Evolutionary conservation across 2,113 vertebrate genomes (phyloP).

Genomic region (Cettia cetti): DNA sequence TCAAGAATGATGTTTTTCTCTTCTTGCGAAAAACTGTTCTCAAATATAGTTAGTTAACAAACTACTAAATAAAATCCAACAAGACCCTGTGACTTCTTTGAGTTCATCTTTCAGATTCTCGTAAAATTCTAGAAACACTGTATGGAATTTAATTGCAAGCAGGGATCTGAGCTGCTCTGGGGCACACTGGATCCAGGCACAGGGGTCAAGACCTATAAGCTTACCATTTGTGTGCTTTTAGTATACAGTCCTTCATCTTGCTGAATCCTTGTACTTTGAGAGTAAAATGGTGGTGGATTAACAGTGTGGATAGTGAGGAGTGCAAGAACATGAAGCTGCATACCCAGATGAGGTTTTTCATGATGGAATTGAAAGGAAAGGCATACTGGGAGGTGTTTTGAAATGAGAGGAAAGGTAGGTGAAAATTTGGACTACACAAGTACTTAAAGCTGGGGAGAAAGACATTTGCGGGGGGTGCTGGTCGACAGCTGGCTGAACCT

Average conservation of each 20-base stretch:
- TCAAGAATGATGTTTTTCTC: not conserved
- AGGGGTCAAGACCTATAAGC: not conserved
- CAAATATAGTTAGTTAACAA: not conserved
- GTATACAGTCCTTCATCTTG: not conserved
- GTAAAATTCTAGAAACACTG: not conserved
- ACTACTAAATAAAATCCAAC: not conserved
- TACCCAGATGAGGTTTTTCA: not conserved
- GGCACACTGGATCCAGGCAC: not conserved
- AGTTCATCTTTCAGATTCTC: not conserved
- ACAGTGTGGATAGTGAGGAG: accelerated
- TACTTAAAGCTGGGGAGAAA: not conserved
- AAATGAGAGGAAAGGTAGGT: not conserved
- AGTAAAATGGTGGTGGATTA: not conserved
- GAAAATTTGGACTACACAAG: not conserved
- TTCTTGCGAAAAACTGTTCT: not conserved
- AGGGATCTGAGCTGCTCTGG: not conserved
- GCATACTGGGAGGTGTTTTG: not conserved
- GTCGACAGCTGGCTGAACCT: accelerated
- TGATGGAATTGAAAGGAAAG: not conserved
- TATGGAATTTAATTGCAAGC: accelerated
- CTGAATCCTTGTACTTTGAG: not conserved
- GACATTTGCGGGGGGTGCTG: not conserved
- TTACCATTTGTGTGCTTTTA: not conserved
- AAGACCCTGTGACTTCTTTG: not conserved
- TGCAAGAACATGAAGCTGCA: not conserved